Conservation (phyloP, 2,888 invertebrate species). For the Sisyra terminalis region DNA sequence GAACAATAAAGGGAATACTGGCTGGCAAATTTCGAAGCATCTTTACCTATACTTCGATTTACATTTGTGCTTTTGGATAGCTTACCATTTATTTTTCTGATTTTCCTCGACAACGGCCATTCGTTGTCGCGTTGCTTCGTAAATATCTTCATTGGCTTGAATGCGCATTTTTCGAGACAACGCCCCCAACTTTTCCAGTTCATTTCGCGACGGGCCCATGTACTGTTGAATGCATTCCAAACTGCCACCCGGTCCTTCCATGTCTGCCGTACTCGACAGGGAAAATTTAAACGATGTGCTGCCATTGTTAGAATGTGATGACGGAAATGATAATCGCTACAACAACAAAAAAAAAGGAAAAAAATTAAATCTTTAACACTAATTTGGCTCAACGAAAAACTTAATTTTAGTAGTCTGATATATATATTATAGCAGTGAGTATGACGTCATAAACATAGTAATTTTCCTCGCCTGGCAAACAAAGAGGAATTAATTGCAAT, state of each 20-base stretch:
- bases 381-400: too few relatives aligned
- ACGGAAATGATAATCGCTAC: constrained; percentile 64
- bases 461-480: too few relatives aligned
- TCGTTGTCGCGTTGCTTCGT: constrained; percentile 78
- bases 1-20: too few relatives aligned
- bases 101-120: constrained; percentile 86
- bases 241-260: constrained; percentile 73
- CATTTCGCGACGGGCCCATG: constrained; percentile 30
- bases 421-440: too few relatives aligned
- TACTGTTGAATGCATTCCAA: constrained; percentile 75
- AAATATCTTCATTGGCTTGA: constrained; percentile 90
- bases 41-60: too few relatives aligned
- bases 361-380: background rate
- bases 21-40: too few relatives aligned
- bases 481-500: too few relatives aligned
- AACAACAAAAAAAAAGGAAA: constrained; percentile 22
- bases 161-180: constrained; percentile 80
- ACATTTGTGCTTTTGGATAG: too few relatives aligned
- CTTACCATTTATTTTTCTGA: constrained; percentile 82
- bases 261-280: constrained; percentile 62
- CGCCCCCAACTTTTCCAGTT: constrained; percentile 69
- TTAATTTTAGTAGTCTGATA: too few relatives aligned
- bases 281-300: constrained; percentile 55
- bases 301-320: constrained; percentile 27
- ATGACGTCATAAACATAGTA: too few relatives aligned